Conservation (phyloP, 2,113 vertebrate species). For the Dasyurus viverrinus region DNA sequence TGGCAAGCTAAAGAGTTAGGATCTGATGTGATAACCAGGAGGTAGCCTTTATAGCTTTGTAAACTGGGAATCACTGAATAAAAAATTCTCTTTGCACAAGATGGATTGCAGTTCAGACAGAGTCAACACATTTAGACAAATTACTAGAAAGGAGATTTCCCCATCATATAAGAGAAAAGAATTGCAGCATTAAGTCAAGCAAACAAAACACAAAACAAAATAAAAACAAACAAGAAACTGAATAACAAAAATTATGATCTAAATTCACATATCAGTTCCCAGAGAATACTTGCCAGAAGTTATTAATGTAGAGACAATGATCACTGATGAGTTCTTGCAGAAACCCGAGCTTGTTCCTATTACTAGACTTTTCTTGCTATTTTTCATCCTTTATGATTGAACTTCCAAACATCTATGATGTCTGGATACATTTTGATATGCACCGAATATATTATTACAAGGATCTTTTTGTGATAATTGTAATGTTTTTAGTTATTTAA, state of each 20-base stretch:
- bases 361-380: neutral
- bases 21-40: neutral
- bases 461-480: neutral
- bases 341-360: neutral
- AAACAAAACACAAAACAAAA: too few relatives aligned
- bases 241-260: neutral
- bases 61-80: neutral
- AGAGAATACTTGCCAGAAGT: neutral
- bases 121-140: neutral
- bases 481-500: neutral
- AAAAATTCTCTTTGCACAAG: neutral
- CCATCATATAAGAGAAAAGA: neutral
- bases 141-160: neutral
- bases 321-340: neutral
- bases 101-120: neutral
- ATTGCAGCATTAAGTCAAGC: neutral
- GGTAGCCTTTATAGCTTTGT: neutral
- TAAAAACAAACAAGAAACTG: neutral
- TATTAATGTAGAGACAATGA: neutral
- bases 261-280: neutral
- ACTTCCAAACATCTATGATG: neutral
- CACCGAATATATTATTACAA: neutral
- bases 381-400: neutral
- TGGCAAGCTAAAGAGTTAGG: neutral
- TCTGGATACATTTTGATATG: neutral